phyloP scores from a whole-genome alignment of 2,888 invertebrate genomes.

The Rhyacophila evoluta region DNA sequence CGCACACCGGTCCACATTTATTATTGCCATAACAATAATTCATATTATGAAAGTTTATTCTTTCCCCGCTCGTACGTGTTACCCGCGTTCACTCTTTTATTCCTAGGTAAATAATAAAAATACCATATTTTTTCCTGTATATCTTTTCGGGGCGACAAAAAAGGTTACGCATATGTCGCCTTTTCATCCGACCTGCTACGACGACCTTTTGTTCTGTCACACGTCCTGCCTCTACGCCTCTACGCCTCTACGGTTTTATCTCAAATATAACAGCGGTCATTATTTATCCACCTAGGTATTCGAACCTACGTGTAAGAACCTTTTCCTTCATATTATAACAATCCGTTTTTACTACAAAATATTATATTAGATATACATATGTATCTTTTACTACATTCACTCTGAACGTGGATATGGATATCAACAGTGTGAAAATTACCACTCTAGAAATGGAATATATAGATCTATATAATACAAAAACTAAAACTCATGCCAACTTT shows the following conservation, averaged over 20 bases:
- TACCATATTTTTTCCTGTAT: constrained; percentile 50
- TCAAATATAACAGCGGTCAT: constrained; percentile 27
- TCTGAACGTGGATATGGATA: no score
- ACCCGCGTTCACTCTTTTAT: constrained; percentile 49
- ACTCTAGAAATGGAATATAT: no score
- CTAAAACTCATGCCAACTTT: no score
- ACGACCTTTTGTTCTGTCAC: constrained; percentile 41
- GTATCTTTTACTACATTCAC: no score
- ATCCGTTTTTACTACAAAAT: no score
- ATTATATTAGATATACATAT: no score
- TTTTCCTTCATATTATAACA: not conserved
- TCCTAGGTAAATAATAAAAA: constrained; percentile 55
- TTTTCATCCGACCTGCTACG: constrained; percentile 45
- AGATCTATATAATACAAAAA: no score
- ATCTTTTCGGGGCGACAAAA: constrained; percentile 48
- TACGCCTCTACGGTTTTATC: constrained; percentile 38
- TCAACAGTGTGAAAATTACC: no score
- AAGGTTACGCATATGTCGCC: constrained; percentile 53
- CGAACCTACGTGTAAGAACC: not conserved
- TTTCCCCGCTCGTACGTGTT: constrained; percentile 50
- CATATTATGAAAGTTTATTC: constrained; percentile 53
- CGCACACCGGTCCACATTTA: constrained; percentile 50
- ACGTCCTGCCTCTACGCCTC: constrained; percentile 39
- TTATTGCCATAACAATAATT: constrained; percentile 55
- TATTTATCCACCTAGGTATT: constrained; percentile 14